Percentiles rank a stretch among this genome's conserved stretches.
Conservation (phyloP, 1,140 invertebrate species). For the Cecropterus lyciades region DNA sequence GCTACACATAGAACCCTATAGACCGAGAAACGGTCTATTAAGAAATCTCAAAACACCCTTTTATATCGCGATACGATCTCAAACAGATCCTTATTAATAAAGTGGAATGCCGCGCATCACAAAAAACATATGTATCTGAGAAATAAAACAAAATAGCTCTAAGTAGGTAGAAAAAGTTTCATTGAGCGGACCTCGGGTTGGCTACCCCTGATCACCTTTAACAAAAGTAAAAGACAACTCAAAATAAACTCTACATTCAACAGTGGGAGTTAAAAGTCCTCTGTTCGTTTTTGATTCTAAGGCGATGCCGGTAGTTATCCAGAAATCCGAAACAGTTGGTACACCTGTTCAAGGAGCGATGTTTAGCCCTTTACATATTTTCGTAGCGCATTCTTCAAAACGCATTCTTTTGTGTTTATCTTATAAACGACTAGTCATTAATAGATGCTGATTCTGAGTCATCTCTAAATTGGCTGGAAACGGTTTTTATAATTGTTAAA, state of each 20-base stretch:
- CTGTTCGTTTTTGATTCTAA: background rate
- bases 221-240: background rate
- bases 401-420: slow-evolving; percentile 59
- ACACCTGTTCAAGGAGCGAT: slow-evolving; percentile 59
- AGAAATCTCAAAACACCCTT: slow-evolving; percentile 73
- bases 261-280: slow-evolving; percentile 19
- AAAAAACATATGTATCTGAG: slow-evolving; percentile 67
- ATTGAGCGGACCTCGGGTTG: slow-evolving; percentile 54
- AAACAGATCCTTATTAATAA: slow-evolving; percentile 68
- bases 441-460: slow-evolving; percentile 16
- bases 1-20: slow-evolving; percentile 30
- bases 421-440: slow-evolving; percentile 51
- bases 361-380: slow-evolving; percentile 67
- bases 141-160: slow-evolving; percentile 78
- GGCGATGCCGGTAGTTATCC: slow-evolving; percentile 6
- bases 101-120: slow-evolving; percentile 67
- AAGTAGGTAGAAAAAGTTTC: slow-evolving; percentile 72
- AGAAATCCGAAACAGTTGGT: slow-evolving; percentile 33
- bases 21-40: slow-evolving; percentile 64
- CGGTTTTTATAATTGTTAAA: no score
- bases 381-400: slow-evolving; percentile 62
- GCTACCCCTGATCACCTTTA: slow-evolving; percentile 33
- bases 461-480: no score
- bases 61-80: slow-evolving; percentile 71
- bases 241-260: slow-evolving; percentile 29